These are phyloP conservation scores for Dendroctonus ponderosae DNA, from an alignment of 1,140 invertebrate species.

Conservation along the genomic window DNA sequence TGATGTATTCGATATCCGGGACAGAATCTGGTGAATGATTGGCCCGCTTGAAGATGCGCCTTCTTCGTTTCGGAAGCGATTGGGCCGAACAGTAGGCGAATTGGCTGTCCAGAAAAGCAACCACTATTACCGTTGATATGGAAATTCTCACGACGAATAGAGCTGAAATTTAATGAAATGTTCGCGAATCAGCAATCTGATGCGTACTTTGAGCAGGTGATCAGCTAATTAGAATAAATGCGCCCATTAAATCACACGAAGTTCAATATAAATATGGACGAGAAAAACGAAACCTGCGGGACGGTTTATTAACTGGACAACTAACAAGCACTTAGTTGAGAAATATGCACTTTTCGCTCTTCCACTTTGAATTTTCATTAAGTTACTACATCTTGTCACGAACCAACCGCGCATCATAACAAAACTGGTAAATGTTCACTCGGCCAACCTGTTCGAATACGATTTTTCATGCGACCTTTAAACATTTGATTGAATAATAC, in stretches of 20 bases:
- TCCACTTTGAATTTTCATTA: constrained; percentile 10
- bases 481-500: neutral
- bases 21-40: constrained; percentile 50
- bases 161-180: constrained; percentile 43
- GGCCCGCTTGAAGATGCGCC: constrained; percentile 36
- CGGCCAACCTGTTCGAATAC: constrained; percentile 9
- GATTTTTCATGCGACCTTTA: constrained; percentile 16
- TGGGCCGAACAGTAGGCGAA: constrained; percentile 56
- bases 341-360: constrained; percentile 9
- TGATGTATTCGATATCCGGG: constrained; percentile 55
- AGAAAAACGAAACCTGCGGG: neutral
- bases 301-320: no score
- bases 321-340: no score
- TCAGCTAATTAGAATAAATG: neutral
- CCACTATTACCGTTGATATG: constrained; percentile 49
- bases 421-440: constrained; percentile 12
- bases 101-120: constrained; percentile 55
- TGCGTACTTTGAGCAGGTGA: neutral
- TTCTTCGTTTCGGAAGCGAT: constrained; percentile 30
- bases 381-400: constrained; percentile 18
- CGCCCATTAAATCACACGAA: neutral
- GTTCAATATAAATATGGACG: neutral
- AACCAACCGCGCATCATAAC: constrained; percentile 15
- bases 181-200: neutral
- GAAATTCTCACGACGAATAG: constrained; percentile 50